Base-by-base conservation (phyloP, 1,140 invertebrate species). In the Drosophila repleta region DNA sequence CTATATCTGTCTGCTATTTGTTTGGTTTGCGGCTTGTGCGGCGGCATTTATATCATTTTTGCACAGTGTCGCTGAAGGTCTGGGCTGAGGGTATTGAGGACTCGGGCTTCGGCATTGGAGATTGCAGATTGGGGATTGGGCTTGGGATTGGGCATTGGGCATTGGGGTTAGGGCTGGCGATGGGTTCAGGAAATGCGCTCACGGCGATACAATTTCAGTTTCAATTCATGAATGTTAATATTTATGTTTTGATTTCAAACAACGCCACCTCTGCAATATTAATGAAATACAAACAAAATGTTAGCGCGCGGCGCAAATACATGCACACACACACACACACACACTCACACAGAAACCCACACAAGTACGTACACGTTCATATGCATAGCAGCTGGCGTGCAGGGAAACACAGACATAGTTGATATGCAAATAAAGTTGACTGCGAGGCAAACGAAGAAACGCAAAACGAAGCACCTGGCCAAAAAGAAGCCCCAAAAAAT, bases 241-340 rank as follows among this genome's bases (percentile, higher is more conserved):
- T 88, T 88, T 88, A 88, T 88, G 83, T 88, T 88, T 88, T 88
- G 83, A 88, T 88, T 88, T 88, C 83, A 88, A 88, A 88, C 83
- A 88, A 88, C 79, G 83, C 83, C 83, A 88, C 83, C 83, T 88
- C 83, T 88, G 83, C 87, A 88, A 88, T 88, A 88, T 88, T 88
- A 88, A 88, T 88, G 83, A 88, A 88, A 88, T 83, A 76, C 83
- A 88, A 88, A 88, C 83, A 88, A 72, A 87, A 83, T 88, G 83
- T 88, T 83, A 87, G 82, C 83, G 65, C 81, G 83, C 71, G 52
- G 56, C 49, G 62, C 74, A 69, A 55, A 67, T 55, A 74, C 74
- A 49, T 53, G 60, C 35, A 60, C 39, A 21, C 10, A 60, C 11
- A 5, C 18, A n/a, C 53, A 48, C 21, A 48, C 63, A 65, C 43